phyloP scores from a whole-genome alignment of 2,113 vertebrate genomes.

The Hippopotamus amphibius region DNA sequence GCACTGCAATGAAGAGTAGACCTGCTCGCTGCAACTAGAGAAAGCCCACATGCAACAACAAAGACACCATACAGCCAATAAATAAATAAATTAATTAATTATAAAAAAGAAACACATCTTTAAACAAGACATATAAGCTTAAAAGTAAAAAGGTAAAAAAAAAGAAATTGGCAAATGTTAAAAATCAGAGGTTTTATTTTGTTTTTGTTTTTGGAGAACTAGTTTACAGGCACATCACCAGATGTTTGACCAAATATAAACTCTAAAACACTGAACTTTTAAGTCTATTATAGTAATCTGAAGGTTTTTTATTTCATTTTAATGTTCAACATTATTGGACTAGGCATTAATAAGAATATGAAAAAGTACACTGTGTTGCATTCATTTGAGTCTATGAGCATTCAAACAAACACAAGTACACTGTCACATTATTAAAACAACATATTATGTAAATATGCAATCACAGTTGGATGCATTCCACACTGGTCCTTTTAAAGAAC shows the following conservation, averaged over 20 bases:
- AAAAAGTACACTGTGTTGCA: neutral
- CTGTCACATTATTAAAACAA: slow-evolving; percentile 3
- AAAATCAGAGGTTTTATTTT: neutral
- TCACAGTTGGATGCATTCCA: neutral
- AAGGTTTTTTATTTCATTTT: neutral
- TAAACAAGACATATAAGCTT: too few species aligned
- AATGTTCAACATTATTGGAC: neutral
- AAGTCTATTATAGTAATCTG: neutral
- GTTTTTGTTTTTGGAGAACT: neutral
- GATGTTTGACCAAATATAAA: neutral
- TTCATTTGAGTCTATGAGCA: neutral
- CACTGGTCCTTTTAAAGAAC: neutral
- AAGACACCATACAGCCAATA: too few species aligned
- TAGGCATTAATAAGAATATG: neutral
- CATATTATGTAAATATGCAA: neutral
- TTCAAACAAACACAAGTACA: neutral
- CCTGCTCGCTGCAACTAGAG: too few species aligned
- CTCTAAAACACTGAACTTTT: neutral
- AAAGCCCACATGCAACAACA: too few species aligned
- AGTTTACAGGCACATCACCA: neutral
- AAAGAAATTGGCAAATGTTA: too few species aligned
- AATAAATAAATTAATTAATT: too few species aligned
- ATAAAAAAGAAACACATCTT: too few species aligned
- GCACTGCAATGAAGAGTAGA: too few species aligned
- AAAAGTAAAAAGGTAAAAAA: too few species aligned